These are phyloP conservation scores for Papilio polyxenes DNA, from an alignment of 1,140 invertebrate genomes.

Conservation along the genomic window DNA sequence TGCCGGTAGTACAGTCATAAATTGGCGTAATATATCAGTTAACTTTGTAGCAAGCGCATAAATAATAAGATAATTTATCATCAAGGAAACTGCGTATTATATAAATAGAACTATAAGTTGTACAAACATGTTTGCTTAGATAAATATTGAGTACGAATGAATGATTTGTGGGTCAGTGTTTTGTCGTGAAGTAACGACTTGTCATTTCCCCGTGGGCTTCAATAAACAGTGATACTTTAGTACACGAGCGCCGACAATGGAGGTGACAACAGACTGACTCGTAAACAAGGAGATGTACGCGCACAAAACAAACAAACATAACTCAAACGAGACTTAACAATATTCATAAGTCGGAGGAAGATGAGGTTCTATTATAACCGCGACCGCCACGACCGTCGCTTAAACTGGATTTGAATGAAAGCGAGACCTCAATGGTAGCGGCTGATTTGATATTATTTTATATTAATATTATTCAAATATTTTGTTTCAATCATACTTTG, in stretches of 20 bases:
- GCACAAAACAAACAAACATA: slow-evolving; percentile 51
- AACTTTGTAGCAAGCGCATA: background rate
- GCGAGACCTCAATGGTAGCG: slow-evolving; percentile 30
- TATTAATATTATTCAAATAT: slow-evolving; percentile 21
- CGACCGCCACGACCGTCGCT: background rate
- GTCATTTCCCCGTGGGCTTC: slow-evolving; percentile 40
- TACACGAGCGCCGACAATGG: slow-evolving; percentile 44
- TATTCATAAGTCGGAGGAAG: slow-evolving; percentile 32
- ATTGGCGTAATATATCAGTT: background rate
- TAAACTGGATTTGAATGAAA: slow-evolving; percentile 36
- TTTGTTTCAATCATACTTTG: background rate
- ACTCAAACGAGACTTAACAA: slow-evolving; percentile 43
- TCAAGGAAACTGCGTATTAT: background rate
- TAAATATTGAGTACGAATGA: slow-evolving; percentile 48
- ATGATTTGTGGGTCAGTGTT: slow-evolving; percentile 48
- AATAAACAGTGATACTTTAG: slow-evolving; percentile 56
- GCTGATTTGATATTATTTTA: slow-evolving; percentile 20
- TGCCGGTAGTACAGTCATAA: no score
- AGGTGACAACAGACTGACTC: slow-evolving; percentile 59
- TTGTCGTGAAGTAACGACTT: slow-evolving; percentile 47
- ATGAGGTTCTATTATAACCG: slow-evolving; percentile 33
- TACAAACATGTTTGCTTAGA: slow-evolving; percentile 48
- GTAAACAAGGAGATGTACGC: slow-evolving; percentile 50
- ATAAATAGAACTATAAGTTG: slow-evolving; percentile 16
- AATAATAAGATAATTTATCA: background rate